Conservation (phyloP, 2,797 vertebrate species). For the Synanceia verrucosa region DNA sequence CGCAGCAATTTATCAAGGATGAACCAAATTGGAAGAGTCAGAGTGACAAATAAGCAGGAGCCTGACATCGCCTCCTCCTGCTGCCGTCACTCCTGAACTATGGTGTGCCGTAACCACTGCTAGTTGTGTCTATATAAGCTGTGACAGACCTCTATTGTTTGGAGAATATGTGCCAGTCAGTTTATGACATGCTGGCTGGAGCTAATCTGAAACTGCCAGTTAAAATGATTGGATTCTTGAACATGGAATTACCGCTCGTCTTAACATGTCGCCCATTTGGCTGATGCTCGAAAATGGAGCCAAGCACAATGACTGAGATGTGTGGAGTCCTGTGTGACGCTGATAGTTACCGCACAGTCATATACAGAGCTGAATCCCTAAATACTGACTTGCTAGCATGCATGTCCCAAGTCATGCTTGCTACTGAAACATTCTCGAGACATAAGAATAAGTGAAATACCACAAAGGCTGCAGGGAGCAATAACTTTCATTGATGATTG, state of each 20-base stretch:
- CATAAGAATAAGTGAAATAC: neutral
- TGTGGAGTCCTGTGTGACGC: constrained; percentile 7
- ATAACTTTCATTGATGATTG: neutral
- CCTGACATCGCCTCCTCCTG: neutral
- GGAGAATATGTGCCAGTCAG: constrained; percentile 38
- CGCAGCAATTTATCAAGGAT: constrained; percentile 13
- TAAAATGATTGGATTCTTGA: constrained; percentile 51
- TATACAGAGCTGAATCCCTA: neutral
- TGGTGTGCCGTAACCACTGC: constrained; percentile 2
- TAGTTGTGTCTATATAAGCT: constrained; percentile 5
- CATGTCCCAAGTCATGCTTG: too few relatives aligned
- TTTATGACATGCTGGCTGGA: constrained; percentile 31
- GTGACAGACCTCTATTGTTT: constrained; percentile 50
- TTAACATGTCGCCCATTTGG: constrained; percentile 36
- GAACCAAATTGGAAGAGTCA: constrained; percentile 33
- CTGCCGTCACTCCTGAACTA: constrained; percentile 23
- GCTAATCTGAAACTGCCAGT: constrained; percentile 54
- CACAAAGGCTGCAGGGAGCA: neutral
- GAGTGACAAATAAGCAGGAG: constrained; percentile 36
- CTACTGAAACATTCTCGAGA: neutral
- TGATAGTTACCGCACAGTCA: too few relatives aligned
- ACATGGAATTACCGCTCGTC: constrained; percentile 44
- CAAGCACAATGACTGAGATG: constrained; percentile 38
- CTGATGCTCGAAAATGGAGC: constrained; percentile 28
- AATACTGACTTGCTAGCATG: neutral